These are phyloP conservation scores for Phocoena sinus DNA, from an alignment of 2,113 vertebrate genomes.

Conservation along the genomic window DNA sequence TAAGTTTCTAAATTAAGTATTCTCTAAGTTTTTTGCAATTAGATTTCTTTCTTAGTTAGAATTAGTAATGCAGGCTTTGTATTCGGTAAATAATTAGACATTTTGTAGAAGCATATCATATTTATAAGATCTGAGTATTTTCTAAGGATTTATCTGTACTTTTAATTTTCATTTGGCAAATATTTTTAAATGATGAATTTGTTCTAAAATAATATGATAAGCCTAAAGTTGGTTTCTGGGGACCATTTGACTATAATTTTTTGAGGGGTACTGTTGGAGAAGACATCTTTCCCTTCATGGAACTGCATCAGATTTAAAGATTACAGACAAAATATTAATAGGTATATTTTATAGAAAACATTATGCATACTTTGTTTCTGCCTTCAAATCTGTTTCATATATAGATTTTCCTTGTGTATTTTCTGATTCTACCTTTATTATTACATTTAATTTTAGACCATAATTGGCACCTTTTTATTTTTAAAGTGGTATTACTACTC, in stretches of 20 bases:
- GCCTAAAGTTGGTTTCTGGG: constrained; percentile 1
- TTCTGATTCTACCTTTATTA: neutral
- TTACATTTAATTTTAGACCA: neutral
- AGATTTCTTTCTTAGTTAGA: constrained; percentile 2
- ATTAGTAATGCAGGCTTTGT: neutral
- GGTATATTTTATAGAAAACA: constrained; percentile 23
- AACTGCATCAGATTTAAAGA: constrained; percentile 4
- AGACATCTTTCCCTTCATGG: neutral
- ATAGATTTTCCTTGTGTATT: constrained; percentile 17
- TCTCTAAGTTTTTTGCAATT: neutral
- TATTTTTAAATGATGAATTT: neutral
- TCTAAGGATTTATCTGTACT: neutral
- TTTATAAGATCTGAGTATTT: constrained; percentile 8
- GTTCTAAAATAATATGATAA: constrained; percentile 11
- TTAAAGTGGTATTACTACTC: constrained; percentile 11
- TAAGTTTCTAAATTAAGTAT: constrained; percentile 23
- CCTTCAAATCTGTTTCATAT: neutral
- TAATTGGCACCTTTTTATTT: neutral
- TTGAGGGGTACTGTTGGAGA: constrained; percentile 28
- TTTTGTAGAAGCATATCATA: constrained; percentile 1
- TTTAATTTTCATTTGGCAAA: constrained; percentile 5
- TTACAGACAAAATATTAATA: constrained; percentile 9
- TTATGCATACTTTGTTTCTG: neutral
- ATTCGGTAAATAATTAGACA: neutral
- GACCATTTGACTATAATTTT: neutral